Base-by-base conservation (phyloP, 2,113 vertebrate species). In the Coptodon rendalli region DNA sequence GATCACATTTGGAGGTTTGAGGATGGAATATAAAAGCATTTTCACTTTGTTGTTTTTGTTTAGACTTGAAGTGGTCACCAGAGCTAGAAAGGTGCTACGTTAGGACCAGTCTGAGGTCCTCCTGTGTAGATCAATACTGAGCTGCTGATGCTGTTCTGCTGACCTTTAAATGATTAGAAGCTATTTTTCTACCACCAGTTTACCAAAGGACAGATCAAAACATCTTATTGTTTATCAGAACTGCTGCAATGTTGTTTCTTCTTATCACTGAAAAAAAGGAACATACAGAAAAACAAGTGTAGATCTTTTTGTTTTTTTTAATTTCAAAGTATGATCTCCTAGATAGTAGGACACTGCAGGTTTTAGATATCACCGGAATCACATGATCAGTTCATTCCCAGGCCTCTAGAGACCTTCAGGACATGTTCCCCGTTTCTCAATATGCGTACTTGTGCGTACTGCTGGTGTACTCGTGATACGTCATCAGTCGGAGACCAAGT, bases 351-450 rank as follows among this genome's bases (percentile, higher is more conserved):
- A 11, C 29, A 34, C 27, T 1, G 1, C 56, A 59, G 59, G 29
- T 19, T 63, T 0, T 34, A 34, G 29, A 63, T 31, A 10, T 34
- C 16, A 63, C 16, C 59, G 11, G 31, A 63, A 36, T 63, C 59
- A 63, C 9, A 63, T 11, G 59, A 36, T 63, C 6, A 63, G 59
- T 0, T 63, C 31, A 36, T 63, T 0, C 0, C 31, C 59, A 63
- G 59, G 16, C 9, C 16, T 3, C 59, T 63, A 16, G 29, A 43
- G 5, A 43, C 2, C 40, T 43, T 13, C 5, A 13, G 2, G 11
- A 43, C 40, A 43, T 43, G 40, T 13, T 43, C n/a, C n/a, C n/a
- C n/a, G n/a, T n/a, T n/a, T n/a, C n/a, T n/a, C n/a, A n/a, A n/a
- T n/a, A n/a, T n/a, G n/a, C n/a, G n/a, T n/a, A n/a, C n/a, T n/a